Evolutionary conservation across 1,140 invertebrate genomes (phyloP).

Genomic region (Calliphora vicina): DNA sequence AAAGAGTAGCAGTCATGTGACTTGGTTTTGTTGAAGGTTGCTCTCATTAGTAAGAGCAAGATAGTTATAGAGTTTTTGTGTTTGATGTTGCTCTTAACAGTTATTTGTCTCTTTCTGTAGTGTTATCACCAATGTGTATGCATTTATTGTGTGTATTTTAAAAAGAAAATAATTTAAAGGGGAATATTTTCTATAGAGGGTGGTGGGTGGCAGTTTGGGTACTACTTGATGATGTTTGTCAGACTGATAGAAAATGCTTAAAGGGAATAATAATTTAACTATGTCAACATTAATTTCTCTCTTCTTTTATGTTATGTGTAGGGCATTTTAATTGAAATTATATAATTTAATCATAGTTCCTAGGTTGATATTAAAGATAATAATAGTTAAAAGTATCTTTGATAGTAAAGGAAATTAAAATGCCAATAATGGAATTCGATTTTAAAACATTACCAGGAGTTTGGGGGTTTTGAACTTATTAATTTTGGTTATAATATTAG

Average conservation of each 20-base stretch:
- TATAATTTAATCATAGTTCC: background rate
- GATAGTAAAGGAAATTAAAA: too few species aligned
- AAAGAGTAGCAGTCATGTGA: conserved; percentile 13
- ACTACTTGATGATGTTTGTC: background rate
- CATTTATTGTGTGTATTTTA: background rate
- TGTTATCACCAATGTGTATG: background rate
- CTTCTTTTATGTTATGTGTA: too few species aligned
- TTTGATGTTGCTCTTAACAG: background rate
- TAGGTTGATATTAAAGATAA: too few species aligned
- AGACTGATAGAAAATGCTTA: background rate
- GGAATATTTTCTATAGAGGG: background rate
- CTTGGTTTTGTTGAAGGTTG: background rate
- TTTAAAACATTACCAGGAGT: too few species aligned
- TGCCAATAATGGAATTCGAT: too few species aligned
- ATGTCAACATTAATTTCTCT: too few species aligned
- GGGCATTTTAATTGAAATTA: background rate
- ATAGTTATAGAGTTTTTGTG: background rate
- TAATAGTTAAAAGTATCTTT: too few species aligned
- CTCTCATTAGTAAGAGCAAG: conserved; percentile 2
- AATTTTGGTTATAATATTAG: too few species aligned
- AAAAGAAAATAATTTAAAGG: background rate
- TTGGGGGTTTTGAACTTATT: too few species aligned
- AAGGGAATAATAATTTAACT: too few species aligned
- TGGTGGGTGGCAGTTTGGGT: background rate
- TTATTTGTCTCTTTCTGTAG: background rate